Evolutionary conservation across 2,888 invertebrate genomes (phyloP).

Genomic region (Meteorus cinctellus): DNA sequence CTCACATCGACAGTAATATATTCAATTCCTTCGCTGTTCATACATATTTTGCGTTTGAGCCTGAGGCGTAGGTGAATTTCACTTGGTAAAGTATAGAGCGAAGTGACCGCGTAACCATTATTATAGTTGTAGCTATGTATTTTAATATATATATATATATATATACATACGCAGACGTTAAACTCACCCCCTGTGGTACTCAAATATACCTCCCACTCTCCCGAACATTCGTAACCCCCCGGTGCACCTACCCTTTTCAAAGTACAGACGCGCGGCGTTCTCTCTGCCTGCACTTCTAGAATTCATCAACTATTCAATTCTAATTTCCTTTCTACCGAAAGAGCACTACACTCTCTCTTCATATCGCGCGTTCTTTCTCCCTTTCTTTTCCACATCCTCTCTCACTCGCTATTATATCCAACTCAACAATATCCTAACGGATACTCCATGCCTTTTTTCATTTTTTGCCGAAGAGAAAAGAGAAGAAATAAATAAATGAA

Average conservation of each 20-base stretch:
- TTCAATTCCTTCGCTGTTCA: conserved; percentile 26
- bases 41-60: conserved; percentile 34
- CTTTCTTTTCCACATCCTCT: background rate
- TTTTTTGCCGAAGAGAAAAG: background rate
- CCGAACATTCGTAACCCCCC: conserved; percentile 18
- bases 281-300: conserved; percentile 59
- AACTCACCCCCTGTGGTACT: conserved; percentile 5
- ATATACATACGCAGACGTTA: background rate
- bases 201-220: conserved; percentile 23
- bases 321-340: conserved; percentile 64
- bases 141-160: conserved; percentile 19
- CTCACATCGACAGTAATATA: conserved; percentile 23
- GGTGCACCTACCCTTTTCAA: conserved; percentile 32
- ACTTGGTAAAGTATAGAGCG: conserved; percentile 34
- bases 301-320: conserved; percentile 72
- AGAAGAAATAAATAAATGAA: background rate
- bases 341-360: conserved; percentile 14
- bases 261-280: conserved; percentile 21
- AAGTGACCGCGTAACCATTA: conserved; percentile 46
- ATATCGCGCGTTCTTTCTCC: background rate
- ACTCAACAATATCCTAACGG: conserved; percentile 3
- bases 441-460: background rate
- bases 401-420: background rate
- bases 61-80: conserved; percentile 18
- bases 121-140: conserved; percentile 23